A percentile compares a stretch with the other conserved stretches of the same genome.
Conservation (phyloP, 2,113 vertebrate species). For the Ammodytes dubius region DNA sequence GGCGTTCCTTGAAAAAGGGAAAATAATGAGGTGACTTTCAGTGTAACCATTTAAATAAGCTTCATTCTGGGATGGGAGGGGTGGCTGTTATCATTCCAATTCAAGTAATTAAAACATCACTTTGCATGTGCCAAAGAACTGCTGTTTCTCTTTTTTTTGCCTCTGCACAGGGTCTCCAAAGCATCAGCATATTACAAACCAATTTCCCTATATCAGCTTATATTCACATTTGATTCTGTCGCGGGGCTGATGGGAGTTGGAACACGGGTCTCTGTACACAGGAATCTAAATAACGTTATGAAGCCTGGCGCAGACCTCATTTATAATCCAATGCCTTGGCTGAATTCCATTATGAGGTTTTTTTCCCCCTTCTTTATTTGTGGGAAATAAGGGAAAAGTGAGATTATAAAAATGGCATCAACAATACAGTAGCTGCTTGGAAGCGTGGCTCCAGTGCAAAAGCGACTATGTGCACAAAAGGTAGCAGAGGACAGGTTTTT, state of each 20-base stretch:
- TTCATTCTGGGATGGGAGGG: slow-evolving; percentile 71
- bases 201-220: slow-evolving; percentile 98
- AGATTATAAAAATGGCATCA: slow-evolving; percentile 83
- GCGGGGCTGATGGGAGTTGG: slow-evolving; percentile 96
- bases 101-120: slow-evolving; percentile 87
- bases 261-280: slow-evolving; percentile 94
- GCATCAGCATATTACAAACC: slow-evolving; percentile 97
- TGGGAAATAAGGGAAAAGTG: slow-evolving; percentile 86
- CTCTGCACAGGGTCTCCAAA: slow-evolving; percentile 88
- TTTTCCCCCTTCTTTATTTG: slow-evolving; percentile 86
- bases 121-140: slow-evolving; percentile 82
- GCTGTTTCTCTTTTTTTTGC: slow-evolving; percentile 66
- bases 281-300: slow-evolving; percentile 98
- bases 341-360: slow-evolving; percentile 96
- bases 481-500: slow-evolving; percentile 75
- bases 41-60: slow-evolving; percentile 77
- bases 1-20: slow-evolving; percentile 21
- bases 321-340: slow-evolving; percentile 96
- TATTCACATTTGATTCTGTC: slow-evolving; percentile 98
- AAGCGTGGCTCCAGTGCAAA: slow-evolving; percentile 64
- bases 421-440: slow-evolving; percentile 71
- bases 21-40: slow-evolving; percentile 55
- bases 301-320: slow-evolving; percentile 96
- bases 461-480: slow-evolving; percentile 70
- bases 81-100: slow-evolving; percentile 78